A percentile compares a stretch with the other conserved stretches of the same genome.
Conservation (phyloP, 2,113 vertebrate genomes). For the Macquaria australasica region DNA sequence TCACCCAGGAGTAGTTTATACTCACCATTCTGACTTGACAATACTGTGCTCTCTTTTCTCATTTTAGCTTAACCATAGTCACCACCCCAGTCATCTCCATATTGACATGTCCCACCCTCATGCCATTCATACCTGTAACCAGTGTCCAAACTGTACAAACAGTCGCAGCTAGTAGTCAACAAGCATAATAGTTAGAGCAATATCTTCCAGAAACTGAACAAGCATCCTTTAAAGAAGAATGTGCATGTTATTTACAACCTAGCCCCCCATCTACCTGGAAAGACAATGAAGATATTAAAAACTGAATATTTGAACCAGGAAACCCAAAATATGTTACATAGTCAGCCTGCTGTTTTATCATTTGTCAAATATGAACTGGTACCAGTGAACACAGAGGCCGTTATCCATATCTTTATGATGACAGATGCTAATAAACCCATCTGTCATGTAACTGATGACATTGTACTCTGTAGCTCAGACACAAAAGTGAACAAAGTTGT, state of each 20-base stretch:
- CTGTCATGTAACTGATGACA: background rate
- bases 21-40: slow-evolving; percentile 14
- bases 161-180: background rate
- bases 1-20: background rate
- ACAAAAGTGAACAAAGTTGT: background rate
- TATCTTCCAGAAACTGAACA: background rate
- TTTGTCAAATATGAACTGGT: background rate
- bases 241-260: background rate
- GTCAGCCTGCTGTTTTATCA: background rate
- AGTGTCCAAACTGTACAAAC: background rate
- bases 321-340: background rate
- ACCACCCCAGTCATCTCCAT: background rate
- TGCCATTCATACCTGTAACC: background rate
- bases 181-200: background rate
- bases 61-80: background rate
- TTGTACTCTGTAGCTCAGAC: background rate
- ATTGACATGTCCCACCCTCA: background rate
- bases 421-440: background rate
- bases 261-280: background rate
- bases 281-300: too few relatives aligned
- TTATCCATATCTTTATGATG: background rate
- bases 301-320: background rate
- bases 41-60: slow-evolving; percentile 41
- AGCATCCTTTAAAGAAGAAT: background rate
- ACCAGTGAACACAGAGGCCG: background rate